Evolutionary conservation across 2,113 vertebrate genomes (phyloP).

Genomic region (Collichthys lucidus): DNA sequence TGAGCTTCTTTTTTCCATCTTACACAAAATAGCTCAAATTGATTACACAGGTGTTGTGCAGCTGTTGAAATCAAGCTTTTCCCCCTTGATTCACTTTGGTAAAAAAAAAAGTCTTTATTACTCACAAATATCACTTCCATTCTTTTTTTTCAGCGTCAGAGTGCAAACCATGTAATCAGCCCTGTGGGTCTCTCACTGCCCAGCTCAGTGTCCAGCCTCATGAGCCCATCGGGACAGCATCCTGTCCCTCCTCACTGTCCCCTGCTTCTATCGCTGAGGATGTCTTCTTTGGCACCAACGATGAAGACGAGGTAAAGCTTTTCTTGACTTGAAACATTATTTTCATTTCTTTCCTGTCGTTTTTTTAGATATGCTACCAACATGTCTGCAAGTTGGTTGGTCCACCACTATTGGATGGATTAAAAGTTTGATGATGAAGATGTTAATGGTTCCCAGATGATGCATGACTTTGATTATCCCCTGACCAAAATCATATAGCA

Average conservation of each 20-base stretch:
- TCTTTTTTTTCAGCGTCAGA: constrained; percentile 84
- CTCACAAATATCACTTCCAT: background rate
- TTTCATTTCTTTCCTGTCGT: background rate
- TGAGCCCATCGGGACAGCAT: constrained; percentile 49
- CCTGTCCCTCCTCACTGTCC: constrained; percentile 74
- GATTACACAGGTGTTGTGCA: constrained; percentile 31
- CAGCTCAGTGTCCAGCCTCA: constrained; percentile 39
- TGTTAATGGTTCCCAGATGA: background rate
- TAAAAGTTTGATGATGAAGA: background rate
- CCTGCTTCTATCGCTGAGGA: constrained; percentile 82
- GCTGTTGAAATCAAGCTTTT: constrained; percentile 27
- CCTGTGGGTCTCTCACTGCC: constrained; percentile 48
- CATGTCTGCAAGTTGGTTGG: background rate
- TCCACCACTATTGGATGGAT: background rate
- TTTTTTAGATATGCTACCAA: background rate
- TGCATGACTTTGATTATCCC: background rate
- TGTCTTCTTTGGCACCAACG: constrained; percentile 77
- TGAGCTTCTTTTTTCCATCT: constrained; percentile 8
- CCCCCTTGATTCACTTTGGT: background rate
- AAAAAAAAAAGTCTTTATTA: background rate
- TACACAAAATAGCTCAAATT: constrained; percentile 6
- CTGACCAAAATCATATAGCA: background rate
- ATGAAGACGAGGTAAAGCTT: constrained; percentile 84
- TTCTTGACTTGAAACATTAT: background rate
- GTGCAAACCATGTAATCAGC: constrained; percentile 84